Evolutionary conservation across 2,113 vertebrate genomes (phyloP), one percentile per base, ranked within the genome.

Genomic region (Silurus asotus): DNA sequence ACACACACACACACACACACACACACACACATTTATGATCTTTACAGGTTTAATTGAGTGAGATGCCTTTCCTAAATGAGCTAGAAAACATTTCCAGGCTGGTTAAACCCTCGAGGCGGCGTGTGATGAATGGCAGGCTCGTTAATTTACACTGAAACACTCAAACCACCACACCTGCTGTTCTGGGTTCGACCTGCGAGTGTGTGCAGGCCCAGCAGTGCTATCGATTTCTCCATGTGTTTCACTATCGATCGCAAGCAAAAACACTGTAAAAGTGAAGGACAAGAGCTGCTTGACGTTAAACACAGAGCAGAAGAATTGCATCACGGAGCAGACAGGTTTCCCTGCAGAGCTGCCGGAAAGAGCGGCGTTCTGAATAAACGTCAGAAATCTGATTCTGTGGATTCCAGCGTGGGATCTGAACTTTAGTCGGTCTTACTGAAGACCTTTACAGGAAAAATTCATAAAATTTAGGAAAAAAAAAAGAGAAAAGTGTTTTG

Each of bases 61-160:
- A 64, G 81, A 84, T 88, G 75, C 75, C 56, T 84, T 81, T 89
- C 81, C 83, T 84, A 84, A 88, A 84, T 81, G 85, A 84, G 65
- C 82, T 84, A 56, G 65, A 77, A 89, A 89, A 81, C 74, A 67
- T 81, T 65, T 81, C 76, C 67, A 84, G 70, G 59, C 58, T 86
- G 28, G 76, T 81, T 74, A 61, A 84, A n/a, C 76, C 81, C 88
- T 14, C 19, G 77, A 87, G 82, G 82, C 62, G 25, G 65, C 17
- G n/a, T 48, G 64, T 87, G 85, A 87, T 25, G 82, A 81, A 87
- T 84, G 82, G 74, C 64, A n/a, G 69, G 56, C 82, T 14, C 8
- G 64, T 81, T 19, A 67, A 75, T 77, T 84, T 85, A 86, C 79
- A 61, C 59, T 69, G 80, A 67, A 69, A 48, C 61, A n/a, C 58